These are phyloP conservation scores for Dufourea novaeangliae DNA, from an alignment of 1,140 invertebrate genomes.

Conservation along the genomic window DNA sequence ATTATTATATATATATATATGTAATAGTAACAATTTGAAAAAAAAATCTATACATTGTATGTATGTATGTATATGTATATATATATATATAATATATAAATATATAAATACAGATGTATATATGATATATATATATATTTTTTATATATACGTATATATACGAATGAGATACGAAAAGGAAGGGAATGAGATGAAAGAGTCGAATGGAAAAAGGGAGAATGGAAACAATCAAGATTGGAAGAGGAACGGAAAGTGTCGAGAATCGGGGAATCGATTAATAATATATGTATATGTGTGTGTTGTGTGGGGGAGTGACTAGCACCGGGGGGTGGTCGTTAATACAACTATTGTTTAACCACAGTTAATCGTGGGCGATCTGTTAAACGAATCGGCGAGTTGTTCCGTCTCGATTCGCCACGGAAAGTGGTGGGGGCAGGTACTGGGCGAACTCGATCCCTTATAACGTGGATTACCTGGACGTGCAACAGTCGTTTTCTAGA, in stretches of 20 bases:
- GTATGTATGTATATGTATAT: slow-evolving; percentile 45
- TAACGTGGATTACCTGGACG: no score
- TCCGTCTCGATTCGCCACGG: slow-evolving; percentile 24
- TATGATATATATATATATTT: slow-evolving; percentile 71
- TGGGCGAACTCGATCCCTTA: slow-evolving; percentile 1
- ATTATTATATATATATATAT: slow-evolving; percentile 75
- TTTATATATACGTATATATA: slow-evolving; percentile 52
- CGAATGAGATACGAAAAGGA: slow-evolving; percentile 61
- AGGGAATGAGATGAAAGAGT: slow-evolving; percentile 33
- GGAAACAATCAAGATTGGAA: slow-evolving; percentile 16
- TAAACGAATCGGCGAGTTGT: slow-evolving; percentile 35
- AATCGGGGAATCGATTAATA: slow-evolving; percentile 25
- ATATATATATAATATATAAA: background rate
- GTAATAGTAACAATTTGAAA: no score
- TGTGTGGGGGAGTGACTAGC: slow-evolving; percentile 25
- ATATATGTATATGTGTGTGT: slow-evolving; percentile 5
- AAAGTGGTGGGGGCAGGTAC: background rate
- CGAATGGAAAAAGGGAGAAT: slow-evolving; percentile 3
- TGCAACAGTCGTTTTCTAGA: no score
- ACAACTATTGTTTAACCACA: slow-evolving; percentile 45
- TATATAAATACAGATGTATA: background rate
- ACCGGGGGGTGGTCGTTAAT: slow-evolving; percentile 43
- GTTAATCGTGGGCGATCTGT: slow-evolving; percentile 44
- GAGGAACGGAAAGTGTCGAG: slow-evolving; percentile 1
- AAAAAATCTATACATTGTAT: slow-evolving; percentile 57